Base-by-base conservation (phyloP, 2,888 invertebrate genomes). In the Caenorhabditis afra region DNA sequence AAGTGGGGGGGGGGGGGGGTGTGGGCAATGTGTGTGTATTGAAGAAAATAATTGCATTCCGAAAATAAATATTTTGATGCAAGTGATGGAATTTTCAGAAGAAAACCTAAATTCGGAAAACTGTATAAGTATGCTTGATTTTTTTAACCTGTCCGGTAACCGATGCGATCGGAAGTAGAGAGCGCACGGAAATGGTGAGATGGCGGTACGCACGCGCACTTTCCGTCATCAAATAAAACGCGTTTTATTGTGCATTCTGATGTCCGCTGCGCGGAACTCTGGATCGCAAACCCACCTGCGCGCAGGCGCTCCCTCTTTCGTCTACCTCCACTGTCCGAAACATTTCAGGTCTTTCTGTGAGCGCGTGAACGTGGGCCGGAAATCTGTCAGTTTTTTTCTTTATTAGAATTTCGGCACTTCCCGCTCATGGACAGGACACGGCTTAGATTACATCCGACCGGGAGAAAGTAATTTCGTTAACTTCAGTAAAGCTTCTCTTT, bases 221-320 rank as follows among this genome's bases (percentile, higher is more conserved):
- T 58, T 64, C 61, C 47, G 64, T 71, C 71, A 71, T 73, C 73
- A 73, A 73, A 73, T 73, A 73, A 73, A 73, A 57, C 73, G 64
- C 73, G 73, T 73, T 73, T 73, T 73, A 73, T 73, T 73, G 73
- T 73, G 73, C 73, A 73, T 73, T 73, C 64, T 64, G 73, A 64
- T 73, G 73, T 73, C 73, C 73, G 64, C 55, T n/a, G 41, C 45
- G 52, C 68, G 12, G 39, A 20, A 11, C 62, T 39, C 62, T 47
- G 55, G 55, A 64, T 64, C 64, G 37, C 64, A 64, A 50, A 41
- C 23, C 37, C 49, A 18, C 39, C 22, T 50, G 1, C 49, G 37
- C 52, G 35, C 8, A 18, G 39, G 29, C 29, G 39, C 23, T 41
- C 53, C 20, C 5, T 23, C n/a, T 37, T 53, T 14, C 29, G 22